These are phyloP conservation scores for Drosophila monieri DNA, from an alignment of 2,888 invertebrate genomes.

Conservation along the genomic window DNA sequence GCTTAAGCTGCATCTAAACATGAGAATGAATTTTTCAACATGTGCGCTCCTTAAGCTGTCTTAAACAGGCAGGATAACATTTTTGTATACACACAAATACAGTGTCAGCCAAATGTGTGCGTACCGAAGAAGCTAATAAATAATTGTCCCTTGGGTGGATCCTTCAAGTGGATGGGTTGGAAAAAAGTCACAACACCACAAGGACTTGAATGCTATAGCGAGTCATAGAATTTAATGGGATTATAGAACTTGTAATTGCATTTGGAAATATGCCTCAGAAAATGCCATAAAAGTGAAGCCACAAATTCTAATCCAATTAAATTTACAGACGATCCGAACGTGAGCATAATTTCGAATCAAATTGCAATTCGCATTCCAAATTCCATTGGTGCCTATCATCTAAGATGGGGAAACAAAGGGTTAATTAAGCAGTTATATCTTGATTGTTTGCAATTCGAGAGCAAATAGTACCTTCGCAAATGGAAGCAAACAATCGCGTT, in stretches of 20 bases:
- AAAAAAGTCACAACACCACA: too few species aligned
- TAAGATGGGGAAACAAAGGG: slow-evolving; percentile 48
- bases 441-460: slow-evolving; percentile 31
- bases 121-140: slow-evolving; percentile 67
- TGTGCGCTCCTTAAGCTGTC: slow-evolving; percentile 71
- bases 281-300: background rate
- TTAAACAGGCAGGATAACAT: slow-evolving; percentile 72
- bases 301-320: background rate
- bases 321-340: background rate
- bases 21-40: slow-evolving; percentile 79
- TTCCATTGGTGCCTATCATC: slow-evolving; percentile 55
- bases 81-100: slow-evolving; percentile 35
- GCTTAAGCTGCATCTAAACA: slow-evolving; percentile 69
- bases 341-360: slow-evolving; percentile 51
- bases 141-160: slow-evolving; percentile 70
- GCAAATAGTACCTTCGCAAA: slow-evolving; percentile 10
- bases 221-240: slow-evolving; percentile 1
- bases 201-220: slow-evolving; percentile 36
- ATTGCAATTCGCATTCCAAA: slow-evolving; percentile 9
- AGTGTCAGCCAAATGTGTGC: slow-evolving; percentile 17
- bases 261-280: background rate
- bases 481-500: slow-evolving; percentile 30
- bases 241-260: background rate
- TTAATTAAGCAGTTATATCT: slow-evolving; percentile 55
- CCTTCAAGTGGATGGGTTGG: slow-evolving; percentile 56